Percentiles rank a stretch among this genome's conserved stretches.
Conservation (phyloP, 2,888 invertebrate genomes). For the Crossocerus cetratus region DNA sequence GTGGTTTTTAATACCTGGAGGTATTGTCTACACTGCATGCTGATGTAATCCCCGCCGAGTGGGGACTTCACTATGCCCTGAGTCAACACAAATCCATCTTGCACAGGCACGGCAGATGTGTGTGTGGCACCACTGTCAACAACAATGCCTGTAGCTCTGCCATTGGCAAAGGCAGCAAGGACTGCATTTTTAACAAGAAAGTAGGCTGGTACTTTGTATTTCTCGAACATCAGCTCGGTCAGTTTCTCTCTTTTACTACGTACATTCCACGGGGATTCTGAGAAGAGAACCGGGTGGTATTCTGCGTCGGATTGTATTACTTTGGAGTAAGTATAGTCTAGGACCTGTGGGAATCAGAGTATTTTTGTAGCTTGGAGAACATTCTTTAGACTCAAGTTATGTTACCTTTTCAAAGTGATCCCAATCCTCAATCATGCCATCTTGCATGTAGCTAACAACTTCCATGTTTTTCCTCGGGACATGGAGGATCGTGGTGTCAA, state of each 20-base stretch:
- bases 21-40: conserved; percentile 85
- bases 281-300: conserved; percentile 97
- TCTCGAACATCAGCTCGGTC: conserved; percentile 98
- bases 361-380: too few relatives aligned
- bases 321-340: conserved; percentile 96
- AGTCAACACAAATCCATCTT: conserved; percentile 95
- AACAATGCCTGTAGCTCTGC: conserved; percentile 90
- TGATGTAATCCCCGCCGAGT: conserved; percentile 96
- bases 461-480: conserved; percentile 94
- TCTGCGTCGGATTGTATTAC: conserved; percentile 96
- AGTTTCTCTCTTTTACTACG: conserved; percentile 95
- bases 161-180: conserved; percentile 97
- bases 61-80: conserved; percentile 98
- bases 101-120: conserved; percentile 98
- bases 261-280: conserved; percentile 98
- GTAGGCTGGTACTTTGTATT: conserved; percentile 98
- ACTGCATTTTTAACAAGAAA: conserved; percentile 99
- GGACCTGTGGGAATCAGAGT: conserved; percentile 64
- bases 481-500: conserved; percentile 95
- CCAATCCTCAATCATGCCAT: conserved; percentile 99
- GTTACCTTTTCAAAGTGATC: conserved; percentile 96
- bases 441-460: conserved; percentile 95
- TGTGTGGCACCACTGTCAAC: conserved; percentile 98
- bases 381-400: background rate
- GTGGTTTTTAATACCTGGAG: conserved; percentile 77